phyloP scores from a whole-genome alignment of 2,888 invertebrate genomes.

The Mimachlamys varia region DNA sequence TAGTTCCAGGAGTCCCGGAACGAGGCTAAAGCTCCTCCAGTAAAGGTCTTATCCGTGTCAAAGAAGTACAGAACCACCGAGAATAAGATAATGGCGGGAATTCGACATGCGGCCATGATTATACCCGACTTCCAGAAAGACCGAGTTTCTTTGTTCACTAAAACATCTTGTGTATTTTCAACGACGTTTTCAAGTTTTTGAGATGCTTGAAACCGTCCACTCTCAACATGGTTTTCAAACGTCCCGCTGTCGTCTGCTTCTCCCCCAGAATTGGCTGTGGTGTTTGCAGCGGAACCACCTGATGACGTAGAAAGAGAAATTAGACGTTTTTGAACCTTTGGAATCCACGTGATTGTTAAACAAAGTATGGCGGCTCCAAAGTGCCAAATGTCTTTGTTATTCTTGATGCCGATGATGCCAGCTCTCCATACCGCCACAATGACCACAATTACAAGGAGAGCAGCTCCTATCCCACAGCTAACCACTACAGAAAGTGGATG shows the following conservation, averaged over 20 bases:
- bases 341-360: slow-evolving; percentile 68
- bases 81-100: slow-evolving; percentile 32
- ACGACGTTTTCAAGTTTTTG: not conserved
- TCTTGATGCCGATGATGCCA: not conserved
- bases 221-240: not conserved
- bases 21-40: not conserved
- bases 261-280: not conserved
- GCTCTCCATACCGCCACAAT: not conserved
- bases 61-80: slow-evolving; percentile 36
- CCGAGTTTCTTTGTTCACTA: not conserved
- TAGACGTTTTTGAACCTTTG: slow-evolving; percentile 56
- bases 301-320: not conserved
- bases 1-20: slow-evolving; percentile 40
- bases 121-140: slow-evolving; percentile 39
- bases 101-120: slow-evolving; percentile 44
- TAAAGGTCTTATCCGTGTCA: not conserved
- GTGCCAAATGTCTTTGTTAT: slow-evolving; percentile 54
- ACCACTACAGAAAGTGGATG: not conserved
- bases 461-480: not conserved
- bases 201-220: not conserved
- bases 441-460: not conserved
- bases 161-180: not conserved
- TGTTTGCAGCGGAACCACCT: not conserved
- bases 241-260: not conserved
- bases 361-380: slow-evolving; percentile 58